These are phyloP conservation scores for Theocolax elegans DNA, from an alignment of 1,140 invertebrate genomes.

Conservation along the genomic window DNA sequence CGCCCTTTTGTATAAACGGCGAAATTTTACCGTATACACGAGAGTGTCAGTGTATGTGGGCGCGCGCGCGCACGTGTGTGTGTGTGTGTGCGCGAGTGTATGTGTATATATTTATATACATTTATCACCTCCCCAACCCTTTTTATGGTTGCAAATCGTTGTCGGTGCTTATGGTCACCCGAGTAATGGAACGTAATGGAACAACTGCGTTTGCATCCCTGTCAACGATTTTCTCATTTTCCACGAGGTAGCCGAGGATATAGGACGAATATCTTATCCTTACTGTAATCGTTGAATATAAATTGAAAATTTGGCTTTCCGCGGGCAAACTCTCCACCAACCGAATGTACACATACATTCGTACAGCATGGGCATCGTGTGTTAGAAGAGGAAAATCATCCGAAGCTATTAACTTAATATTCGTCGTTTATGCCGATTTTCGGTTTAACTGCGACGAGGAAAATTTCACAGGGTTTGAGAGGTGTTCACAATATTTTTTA, in stretches of 20 bases:
- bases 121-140: no score
- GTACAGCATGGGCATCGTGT: not conserved
- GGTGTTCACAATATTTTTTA: no score
- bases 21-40: no score
- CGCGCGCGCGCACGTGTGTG: not conserved
- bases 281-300: constrained; percentile 43
- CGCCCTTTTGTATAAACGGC: no score
- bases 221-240: constrained; percentile 23
- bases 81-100: no score
- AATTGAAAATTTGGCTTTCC: constrained; percentile 42
- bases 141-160: constrained; percentile 19
- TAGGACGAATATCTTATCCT: constrained; percentile 25
- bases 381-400: constrained; percentile 8
- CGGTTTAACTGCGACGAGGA: not conserved
- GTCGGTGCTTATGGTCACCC: not conserved
- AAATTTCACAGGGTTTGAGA: no score
- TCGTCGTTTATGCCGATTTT: constrained; percentile 14
- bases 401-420: not conserved
- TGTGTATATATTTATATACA: no score
- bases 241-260: not conserved
- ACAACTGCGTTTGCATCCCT: constrained; percentile 1
- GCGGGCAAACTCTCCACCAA: not conserved
- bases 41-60: no score
- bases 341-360: not conserved
- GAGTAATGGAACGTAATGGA: constrained; percentile 22